phyloP scores from a whole-genome alignment of 2,113 vertebrate genomes.

The Acrocephalus kingi region DNA sequence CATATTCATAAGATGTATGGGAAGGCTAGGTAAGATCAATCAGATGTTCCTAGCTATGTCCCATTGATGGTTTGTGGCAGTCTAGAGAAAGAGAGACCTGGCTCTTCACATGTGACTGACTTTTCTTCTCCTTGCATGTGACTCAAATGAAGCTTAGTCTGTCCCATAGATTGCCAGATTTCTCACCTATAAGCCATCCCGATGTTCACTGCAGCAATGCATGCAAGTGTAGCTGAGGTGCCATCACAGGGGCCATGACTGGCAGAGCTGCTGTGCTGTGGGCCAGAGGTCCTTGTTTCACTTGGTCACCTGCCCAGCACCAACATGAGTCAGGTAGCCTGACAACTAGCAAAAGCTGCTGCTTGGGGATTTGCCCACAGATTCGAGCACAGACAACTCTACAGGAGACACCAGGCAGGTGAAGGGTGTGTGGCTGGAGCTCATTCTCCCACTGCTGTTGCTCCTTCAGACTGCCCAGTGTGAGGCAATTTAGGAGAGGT shows the following conservation, averaged over 20 bases:
- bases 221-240: neutral
- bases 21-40: neutral
- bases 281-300: neutral
- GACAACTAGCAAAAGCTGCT: neutral
- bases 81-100: neutral
- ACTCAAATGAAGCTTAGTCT: neutral
- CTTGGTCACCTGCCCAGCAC: neutral
- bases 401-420: fast-evolving
- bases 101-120: neutral
- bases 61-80: neutral
- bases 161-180: neutral
- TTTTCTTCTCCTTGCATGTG: neutral
- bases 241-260: neutral
- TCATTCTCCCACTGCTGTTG: neutral
- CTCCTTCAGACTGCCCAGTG: neutral
- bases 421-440: neutral
- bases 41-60: neutral
- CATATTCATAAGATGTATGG: neutral
- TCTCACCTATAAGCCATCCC: neutral
- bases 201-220: neutral
- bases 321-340: neutral
- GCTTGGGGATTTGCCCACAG: neutral
- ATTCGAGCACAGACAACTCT: neutral
- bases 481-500: neutral
- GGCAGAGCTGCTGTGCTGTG: neutral